Conservation (phyloP, 2,888 invertebrate genomes). For the Fragum whitleyi region DNA sequence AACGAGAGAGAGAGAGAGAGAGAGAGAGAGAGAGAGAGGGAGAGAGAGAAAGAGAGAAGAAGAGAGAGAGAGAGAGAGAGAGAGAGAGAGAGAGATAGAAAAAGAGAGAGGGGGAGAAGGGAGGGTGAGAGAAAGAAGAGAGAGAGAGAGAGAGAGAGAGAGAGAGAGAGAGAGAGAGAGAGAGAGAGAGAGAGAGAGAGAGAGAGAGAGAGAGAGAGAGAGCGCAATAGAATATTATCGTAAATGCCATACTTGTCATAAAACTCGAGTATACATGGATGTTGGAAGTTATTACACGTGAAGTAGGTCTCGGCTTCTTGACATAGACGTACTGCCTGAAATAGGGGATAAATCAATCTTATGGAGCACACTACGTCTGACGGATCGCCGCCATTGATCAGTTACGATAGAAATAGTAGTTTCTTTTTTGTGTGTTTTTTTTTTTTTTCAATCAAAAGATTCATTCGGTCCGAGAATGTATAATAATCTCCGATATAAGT, state of each 20-base stretch:
- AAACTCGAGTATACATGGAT: conserved; percentile 76
- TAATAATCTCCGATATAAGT: too few relatives aligned
- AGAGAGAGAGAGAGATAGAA: too few relatives aligned
- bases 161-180: conserved; percentile 46
- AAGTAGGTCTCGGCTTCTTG: conserved; percentile 75
- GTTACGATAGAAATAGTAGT: too few relatives aligned
- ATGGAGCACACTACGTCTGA: too few relatives aligned
- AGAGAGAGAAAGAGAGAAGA: conserved; percentile 10
- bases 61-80: too few relatives aligned
- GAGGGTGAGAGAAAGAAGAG: conserved; percentile 33
- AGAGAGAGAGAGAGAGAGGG: background rate
- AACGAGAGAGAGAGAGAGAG: conserved; percentile 8
- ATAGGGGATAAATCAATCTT: too few relatives aligned
- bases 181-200: conserved; percentile 48
- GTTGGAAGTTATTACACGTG: conserved; percentile 75
- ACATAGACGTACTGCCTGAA: conserved; percentile 42
- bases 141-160: conserved; percentile 56
- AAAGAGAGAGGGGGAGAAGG: too few relatives aligned
- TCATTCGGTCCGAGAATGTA: too few relatives aligned
- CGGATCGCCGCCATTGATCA: too few relatives aligned
- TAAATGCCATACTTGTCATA: conserved; percentile 82
- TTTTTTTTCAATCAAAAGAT: too few relatives aligned
- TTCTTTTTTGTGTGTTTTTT: too few relatives aligned
- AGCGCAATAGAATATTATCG: too few relatives aligned
- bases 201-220: conserved; percentile 40